phyloP scores from a whole-genome alignment of 2,113 vertebrate species.

The Clarias macrocephalus region DNA sequence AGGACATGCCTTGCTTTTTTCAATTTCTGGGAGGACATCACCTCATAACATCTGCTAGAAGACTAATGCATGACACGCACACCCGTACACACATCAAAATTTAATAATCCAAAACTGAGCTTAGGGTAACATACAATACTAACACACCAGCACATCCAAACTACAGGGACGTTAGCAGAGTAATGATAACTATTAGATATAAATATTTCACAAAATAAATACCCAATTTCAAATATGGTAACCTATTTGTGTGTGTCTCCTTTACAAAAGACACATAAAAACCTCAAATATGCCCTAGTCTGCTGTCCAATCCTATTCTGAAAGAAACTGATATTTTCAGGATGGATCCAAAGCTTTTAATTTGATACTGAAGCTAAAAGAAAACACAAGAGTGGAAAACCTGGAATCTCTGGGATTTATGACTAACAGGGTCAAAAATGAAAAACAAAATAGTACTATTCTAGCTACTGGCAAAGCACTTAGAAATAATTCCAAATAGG shows the following conservation, averaged over 20 bases:
- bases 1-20: slow-evolving; percentile 17
- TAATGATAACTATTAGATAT: not conserved
- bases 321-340: slow-evolving; percentile 41
- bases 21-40: not conserved
- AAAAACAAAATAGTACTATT: slow-evolving; percentile 39
- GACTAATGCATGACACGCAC: not conserved
- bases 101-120: not conserved
- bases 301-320: slow-evolving; percentile 38
- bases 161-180: not conserved
- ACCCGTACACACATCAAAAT: not conserved
- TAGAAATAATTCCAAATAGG: slow-evolving; percentile 26
- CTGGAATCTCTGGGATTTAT: slow-evolving; percentile 42
- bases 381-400: slow-evolving; percentile 41
- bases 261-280: slow-evolving; percentile 31
- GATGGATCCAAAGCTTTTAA: slow-evolving; percentile 47
- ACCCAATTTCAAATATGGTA: not conserved
- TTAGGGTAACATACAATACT: not conserved
- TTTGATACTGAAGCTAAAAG: slow-evolving; percentile 45
- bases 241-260: slow-evolving; percentile 3
- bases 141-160: not conserved
- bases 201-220: not conserved
- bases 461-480: slow-evolving; percentile 15
- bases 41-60: not conserved
- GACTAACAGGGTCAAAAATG: slow-evolving; percentile 45
- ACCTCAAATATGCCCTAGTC: slow-evolving; percentile 48